These are phyloP conservation scores for Eupithecia pulchellata DNA, from an alignment of 2,888 invertebrate species.

Conservation along the genomic window DNA sequence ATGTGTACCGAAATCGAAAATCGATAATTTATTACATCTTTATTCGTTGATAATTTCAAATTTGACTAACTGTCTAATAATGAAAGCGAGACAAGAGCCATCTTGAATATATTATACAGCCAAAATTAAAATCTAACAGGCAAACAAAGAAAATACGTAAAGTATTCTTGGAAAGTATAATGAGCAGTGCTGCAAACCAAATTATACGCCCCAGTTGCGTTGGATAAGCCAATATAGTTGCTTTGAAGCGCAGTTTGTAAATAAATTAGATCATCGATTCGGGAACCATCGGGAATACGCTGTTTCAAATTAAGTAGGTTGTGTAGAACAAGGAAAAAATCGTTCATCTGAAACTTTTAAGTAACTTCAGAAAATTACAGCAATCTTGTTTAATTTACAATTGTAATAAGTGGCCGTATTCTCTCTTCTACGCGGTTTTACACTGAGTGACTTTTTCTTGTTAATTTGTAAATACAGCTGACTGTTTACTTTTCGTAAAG, in stretches of 20 bases:
- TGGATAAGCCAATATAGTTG: slow-evolving; percentile 19
- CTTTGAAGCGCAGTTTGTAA: slow-evolving; percentile 26
- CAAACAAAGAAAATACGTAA: neutral
- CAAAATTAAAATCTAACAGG: neutral
- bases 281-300: slow-evolving; percentile 14
- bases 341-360: neutral
- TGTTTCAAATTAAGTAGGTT: slow-evolving; percentile 12
- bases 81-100: neutral
- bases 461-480: neutral
- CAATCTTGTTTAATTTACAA: neutral
- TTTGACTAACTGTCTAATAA: neutral
- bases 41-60: neutral
- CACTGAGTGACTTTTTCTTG: neutral
- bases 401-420: neutral
- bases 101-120: neutral
- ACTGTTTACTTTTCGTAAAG: neutral
- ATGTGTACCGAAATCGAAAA: no score
- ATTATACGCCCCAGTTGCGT: slow-evolving; percentile 12
- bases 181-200: slow-evolving; percentile 5
- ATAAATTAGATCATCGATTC: slow-evolving; percentile 27
- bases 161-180: neutral
- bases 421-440: neutral
- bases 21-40: no score
- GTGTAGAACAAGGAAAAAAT: neutral
- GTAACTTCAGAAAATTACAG: neutral